Conservation (phyloP, 2,113 vertebrate genomes). For the Salminus brasiliensis region DNA sequence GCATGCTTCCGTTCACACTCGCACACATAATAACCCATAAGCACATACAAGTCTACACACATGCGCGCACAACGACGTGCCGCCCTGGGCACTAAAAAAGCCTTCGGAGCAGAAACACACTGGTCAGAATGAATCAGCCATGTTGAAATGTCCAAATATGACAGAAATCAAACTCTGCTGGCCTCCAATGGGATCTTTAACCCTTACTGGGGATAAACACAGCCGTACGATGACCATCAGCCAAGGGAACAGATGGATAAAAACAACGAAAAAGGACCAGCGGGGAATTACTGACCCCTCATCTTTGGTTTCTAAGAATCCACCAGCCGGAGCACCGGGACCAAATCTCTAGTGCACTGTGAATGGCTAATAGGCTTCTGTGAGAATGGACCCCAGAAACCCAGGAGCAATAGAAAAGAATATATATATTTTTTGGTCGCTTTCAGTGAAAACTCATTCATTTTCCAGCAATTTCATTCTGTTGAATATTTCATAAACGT, state of each 20-base stretch:
- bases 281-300: slow-evolving; percentile 5
- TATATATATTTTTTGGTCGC: background rate
- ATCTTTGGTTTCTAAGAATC: background rate
- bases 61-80: background rate
- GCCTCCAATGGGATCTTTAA: slow-evolving; percentile 13
- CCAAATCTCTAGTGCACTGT: background rate
- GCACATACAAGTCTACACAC: background rate
- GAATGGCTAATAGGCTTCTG: slow-evolving; percentile 6
- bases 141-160: background rate
- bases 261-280: background rate
- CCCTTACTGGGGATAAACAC: slow-evolving; percentile 7
- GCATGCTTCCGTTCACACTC: background rate
- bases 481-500: background rate
- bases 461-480: background rate
- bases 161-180: background rate
- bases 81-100: background rate
- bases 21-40: background rate
- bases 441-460: background rate
- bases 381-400: background rate
- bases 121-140: background rate
- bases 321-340: background rate
- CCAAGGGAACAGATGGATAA: slow-evolving; percentile 1
- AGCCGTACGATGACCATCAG: slow-evolving; percentile 1
- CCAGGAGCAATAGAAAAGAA: background rate
- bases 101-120: background rate